A percentile compares a stretch with the other conserved stretches of the same genome.
Evolutionary conservation across 2,888 invertebrate genomes (phyloP).

Genomic region (Drosophila subquinaria): DNA sequence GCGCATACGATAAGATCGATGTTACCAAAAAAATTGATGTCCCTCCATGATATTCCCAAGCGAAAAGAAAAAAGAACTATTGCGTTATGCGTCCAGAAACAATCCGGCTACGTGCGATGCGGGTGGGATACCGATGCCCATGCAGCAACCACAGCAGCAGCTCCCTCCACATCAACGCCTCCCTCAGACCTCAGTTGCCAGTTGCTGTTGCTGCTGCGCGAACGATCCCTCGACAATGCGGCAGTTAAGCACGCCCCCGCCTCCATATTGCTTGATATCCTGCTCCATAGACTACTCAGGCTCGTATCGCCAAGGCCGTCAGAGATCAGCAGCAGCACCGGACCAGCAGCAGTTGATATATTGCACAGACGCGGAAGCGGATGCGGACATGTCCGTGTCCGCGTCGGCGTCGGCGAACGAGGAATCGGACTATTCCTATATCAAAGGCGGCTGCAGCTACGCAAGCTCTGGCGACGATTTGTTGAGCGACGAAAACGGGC

Average conservation of each 20-base stretch:
- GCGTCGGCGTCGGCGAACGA: constrained; percentile 34
- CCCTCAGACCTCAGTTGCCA: constrained; percentile 63
- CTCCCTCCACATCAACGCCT: constrained; percentile 83
- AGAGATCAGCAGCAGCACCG: constrained; percentile 26
- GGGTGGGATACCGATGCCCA: constrained; percentile 67
- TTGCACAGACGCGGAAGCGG: constrained; percentile 5
- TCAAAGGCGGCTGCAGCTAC: constrained; percentile 77
- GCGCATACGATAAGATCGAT: constrained; percentile 86
- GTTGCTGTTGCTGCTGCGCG: constrained; percentile 38
- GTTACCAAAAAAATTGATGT: constrained; percentile 86
- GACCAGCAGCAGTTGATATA: constrained; percentile 42
- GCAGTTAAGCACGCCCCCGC: constrained; percentile 61
- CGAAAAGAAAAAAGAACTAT: constrained; percentile 85
- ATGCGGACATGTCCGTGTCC: constrained; percentile 46
- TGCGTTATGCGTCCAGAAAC: constrained; percentile 85
- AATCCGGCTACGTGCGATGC: constrained; percentile 77
- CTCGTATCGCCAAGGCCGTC: constrained; percentile 39
- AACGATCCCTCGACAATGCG: constrained; percentile 50
- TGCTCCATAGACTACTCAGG: constrained; percentile 64
- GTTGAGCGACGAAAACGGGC: constrained; percentile 72
- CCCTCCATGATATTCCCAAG: constrained; percentile 86
- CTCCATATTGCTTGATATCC: constrained; percentile 63
- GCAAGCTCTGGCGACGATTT: constrained; percentile 80
- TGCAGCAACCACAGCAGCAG: constrained; percentile 83
- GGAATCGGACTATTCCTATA: constrained; percentile 61